phyloP scores from a whole-genome alignment of 2,888 invertebrate species.

The Apodemia mormo region DNA sequence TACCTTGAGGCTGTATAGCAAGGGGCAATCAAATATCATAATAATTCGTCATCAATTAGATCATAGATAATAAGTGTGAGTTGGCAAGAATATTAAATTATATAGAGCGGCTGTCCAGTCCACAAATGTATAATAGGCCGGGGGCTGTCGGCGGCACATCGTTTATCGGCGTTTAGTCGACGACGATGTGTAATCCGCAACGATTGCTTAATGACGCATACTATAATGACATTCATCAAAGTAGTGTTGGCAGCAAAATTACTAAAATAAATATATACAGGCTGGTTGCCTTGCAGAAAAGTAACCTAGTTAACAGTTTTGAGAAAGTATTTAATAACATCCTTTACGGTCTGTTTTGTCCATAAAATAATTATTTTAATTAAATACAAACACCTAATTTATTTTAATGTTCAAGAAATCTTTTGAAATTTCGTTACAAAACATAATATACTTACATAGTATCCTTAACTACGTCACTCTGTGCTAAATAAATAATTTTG shows the following conservation, averaged over 20 bases:
- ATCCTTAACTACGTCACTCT: too few relatives aligned
- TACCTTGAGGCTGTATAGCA: not conserved
- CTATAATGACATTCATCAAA: slow-evolving; percentile 48
- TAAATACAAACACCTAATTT: too few relatives aligned
- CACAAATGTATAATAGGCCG: slow-evolving; percentile 57
- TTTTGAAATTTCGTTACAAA: too few relatives aligned
- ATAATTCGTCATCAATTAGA: slow-evolving; percentile 35
- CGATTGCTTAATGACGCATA: slow-evolving; percentile 67
- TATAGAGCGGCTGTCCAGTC: slow-evolving; percentile 42
- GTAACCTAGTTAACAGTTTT: too few relatives aligned
- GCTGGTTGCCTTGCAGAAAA: too few relatives aligned
- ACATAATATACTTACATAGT: too few relatives aligned
- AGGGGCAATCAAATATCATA: slow-evolving; percentile 40
- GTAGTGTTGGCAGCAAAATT: slow-evolving; percentile 24
- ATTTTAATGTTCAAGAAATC: too few relatives aligned
- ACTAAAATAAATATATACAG: not conserved
- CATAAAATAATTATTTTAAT: too few relatives aligned
- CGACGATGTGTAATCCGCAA: slow-evolving; percentile 61
- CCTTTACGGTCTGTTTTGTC: too few relatives aligned
- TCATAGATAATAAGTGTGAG: slow-evolving; percentile 2
- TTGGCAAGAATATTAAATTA: slow-evolving; percentile 44
- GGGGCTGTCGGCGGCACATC: slow-evolving; percentile 46
- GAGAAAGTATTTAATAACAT: too few relatives aligned
- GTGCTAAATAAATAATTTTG: too few relatives aligned
- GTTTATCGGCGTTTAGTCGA: slow-evolving; percentile 73